These are phyloP conservation scores for Lycodopsis pacificus DNA, from an alignment of 2,797 vertebrate species.

Conservation along the genomic window DNA sequence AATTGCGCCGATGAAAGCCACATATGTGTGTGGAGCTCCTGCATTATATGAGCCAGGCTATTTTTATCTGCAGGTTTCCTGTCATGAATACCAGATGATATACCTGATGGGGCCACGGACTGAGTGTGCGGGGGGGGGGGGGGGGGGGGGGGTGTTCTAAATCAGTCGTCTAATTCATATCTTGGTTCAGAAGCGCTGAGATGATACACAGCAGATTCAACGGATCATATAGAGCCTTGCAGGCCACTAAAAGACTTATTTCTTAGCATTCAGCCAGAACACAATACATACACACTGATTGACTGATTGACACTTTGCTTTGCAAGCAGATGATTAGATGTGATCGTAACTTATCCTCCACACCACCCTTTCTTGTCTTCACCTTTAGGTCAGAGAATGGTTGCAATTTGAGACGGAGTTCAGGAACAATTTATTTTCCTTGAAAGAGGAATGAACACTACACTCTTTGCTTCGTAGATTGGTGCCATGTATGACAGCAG, in stretches of 20 bases:
- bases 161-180: slow-evolving; percentile 48
- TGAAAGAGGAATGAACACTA: background rate
- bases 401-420: background rate
- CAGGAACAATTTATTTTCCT: slow-evolving; percentile 3
- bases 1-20: too few species aligned
- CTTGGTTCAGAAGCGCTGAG: slow-evolving; percentile 28
- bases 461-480: background rate
- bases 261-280: slow-evolving; percentile 17
- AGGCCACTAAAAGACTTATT: slow-evolving; percentile 24
- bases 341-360: slow-evolving; percentile 16
- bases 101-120: slow-evolving; percentile 43
- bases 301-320: slow-evolving; percentile 45
- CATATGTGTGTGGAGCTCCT: slow-evolving; percentile 6
- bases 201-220: slow-evolving; percentile 34
- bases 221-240: slow-evolving; percentile 25
- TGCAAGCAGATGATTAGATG: slow-evolving; percentile 39
- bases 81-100: slow-evolving; percentile 58
- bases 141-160: slow-evolving; percentile 24
- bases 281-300: slow-evolving; percentile 28
- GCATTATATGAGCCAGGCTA: slow-evolving; percentile 36
- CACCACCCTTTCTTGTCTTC: slow-evolving; percentile 8
- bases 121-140: background rate
- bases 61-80: slow-evolving; percentile 62
- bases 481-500: too few species aligned
- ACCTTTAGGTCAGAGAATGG: background rate